These are phyloP conservation scores for Heteromurus nitidus DNA, from an alignment of 2,888 invertebrate species.

Conservation along the genomic window DNA sequence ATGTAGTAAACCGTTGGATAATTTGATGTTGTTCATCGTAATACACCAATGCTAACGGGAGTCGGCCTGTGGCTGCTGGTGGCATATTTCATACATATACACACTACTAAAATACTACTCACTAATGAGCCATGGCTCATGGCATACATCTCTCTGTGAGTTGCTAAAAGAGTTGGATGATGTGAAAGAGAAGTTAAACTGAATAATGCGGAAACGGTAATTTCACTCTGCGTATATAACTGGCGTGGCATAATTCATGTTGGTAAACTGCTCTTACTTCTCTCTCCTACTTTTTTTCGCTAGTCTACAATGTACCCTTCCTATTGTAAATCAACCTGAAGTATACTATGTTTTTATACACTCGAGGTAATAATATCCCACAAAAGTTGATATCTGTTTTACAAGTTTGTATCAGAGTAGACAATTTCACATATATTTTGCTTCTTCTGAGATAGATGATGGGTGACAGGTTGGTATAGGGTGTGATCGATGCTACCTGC, in stretches of 20 bases:
- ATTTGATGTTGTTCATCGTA: constrained; percentile 39
- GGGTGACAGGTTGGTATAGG: constrained; percentile 2
- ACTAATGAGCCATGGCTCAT: constrained; percentile 58
- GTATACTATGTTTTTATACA: neutral
- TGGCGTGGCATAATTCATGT: constrained; percentile 21
- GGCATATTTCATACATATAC: constrained; percentile 46
- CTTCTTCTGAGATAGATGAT: no score
- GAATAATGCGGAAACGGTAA: constrained; percentile 40
- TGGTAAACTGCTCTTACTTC: constrained; percentile 8
- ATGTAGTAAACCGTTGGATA: constrained; percentile 39
- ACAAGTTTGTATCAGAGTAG: constrained; percentile 4
- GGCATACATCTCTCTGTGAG: constrained; percentile 14
- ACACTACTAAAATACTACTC: no score
- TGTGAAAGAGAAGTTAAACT: constrained; percentile 1
- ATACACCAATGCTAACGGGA: constrained; percentile 47
- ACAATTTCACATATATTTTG: no score
- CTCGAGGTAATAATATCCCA: neutral
- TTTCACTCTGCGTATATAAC: constrained; percentile 29
- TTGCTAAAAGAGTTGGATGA: constrained; percentile 3
- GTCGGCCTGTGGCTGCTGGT: constrained; percentile 49
- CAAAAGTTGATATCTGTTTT: constrained; percentile 27
- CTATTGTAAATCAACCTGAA: no score
- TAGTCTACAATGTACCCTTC: no score
- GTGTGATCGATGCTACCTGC: constrained; percentile 30
- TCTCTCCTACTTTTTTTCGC: neutral